Evolutionary conservation across 2,113 vertebrate genomes (phyloP), one percentile per base, ranked within the genome.

Genomic region (Pelobates fuscus): DNA sequence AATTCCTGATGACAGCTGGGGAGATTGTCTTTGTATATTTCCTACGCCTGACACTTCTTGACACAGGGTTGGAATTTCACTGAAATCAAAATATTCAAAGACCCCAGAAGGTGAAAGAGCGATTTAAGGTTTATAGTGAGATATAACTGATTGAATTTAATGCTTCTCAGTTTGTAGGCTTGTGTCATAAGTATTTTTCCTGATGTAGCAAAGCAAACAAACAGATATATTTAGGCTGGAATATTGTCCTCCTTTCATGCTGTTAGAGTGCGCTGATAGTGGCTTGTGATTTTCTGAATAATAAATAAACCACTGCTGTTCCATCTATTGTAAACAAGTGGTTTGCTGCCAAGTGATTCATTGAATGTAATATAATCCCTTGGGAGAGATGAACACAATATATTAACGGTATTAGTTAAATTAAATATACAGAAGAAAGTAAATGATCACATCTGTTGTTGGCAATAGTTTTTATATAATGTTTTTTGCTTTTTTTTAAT

Each of bases 391-490:
- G 61, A 71, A 71, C 69, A 71, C 46, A 60, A 71, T 72, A 72
- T 52, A 72, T 57, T 62, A 63, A 44, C 41, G 37, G 68, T 72
- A 72, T 72, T 63, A 62, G 59, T 44, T 20, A 43, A 72, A 72
- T 72, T 43, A 63, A 52, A 62, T 62, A 21, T 63, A 72, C 59
- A 72, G 70, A 72, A 72, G 46, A 52, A 72, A 49, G 63, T 63
- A 72, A 52, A 72, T 63, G 25, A 63, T 62, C 70, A 63, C 70
- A 62, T 72, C 70, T 72, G 70, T 72, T 72, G 70, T 72, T 72
- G 52, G 70, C 26, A 62, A 71, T 71, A 61, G 32, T 43, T 72
- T 32, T 72, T 72, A 21, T 17, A 21, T 55, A 55, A 14, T 32
- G n/a, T n/a, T n/a, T n/a, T n/a, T n/a, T n/a, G n/a, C n/a, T n/a